A percentile compares a stretch with the other conserved stretches of the same genome.
Evolutionary conservation across 2,797 vertebrate species (phyloP).

Genomic region (Sebastes jordani): DNA sequence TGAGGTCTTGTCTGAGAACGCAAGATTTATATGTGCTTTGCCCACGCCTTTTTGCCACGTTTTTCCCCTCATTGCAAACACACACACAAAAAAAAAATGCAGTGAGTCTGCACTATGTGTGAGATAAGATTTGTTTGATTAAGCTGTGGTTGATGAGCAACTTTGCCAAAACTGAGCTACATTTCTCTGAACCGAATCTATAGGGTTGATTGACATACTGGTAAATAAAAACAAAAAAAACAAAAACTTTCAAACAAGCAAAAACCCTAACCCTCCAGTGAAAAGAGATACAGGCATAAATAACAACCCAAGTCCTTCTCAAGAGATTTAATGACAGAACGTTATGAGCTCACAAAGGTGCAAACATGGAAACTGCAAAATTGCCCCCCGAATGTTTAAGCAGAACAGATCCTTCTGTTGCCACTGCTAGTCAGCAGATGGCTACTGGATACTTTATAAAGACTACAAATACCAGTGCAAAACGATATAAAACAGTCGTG

Average conservation of each 20-base stretch:
- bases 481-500: neutral
- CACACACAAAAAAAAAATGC: neutral
- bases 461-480: neutral
- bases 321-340: slow-evolving; percentile 35
- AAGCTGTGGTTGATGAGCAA: slow-evolving; percentile 60
- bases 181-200: slow-evolving; percentile 64
- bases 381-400: neutral
- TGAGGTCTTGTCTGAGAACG: neutral
- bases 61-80: neutral
- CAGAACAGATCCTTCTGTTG: neutral
- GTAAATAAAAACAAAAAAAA: neutral
- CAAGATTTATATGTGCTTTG: slow-evolving; percentile 50
- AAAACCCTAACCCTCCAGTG: neutral
- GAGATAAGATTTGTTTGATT: slow-evolving; percentile 62
- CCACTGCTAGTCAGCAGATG: neutral
- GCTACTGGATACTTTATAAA: neutral
- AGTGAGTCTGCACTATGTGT: neutral
- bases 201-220: neutral
- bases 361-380: neutral
- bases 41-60: slow-evolving; percentile 14
- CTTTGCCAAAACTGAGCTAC: neutral
- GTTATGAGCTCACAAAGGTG: neutral
- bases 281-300: neutral
- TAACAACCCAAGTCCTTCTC: neutral
- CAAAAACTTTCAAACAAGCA: neutral